Base-by-base conservation (phyloP, 2,888 invertebrate species). In the Andrena hattorfiana region DNA sequence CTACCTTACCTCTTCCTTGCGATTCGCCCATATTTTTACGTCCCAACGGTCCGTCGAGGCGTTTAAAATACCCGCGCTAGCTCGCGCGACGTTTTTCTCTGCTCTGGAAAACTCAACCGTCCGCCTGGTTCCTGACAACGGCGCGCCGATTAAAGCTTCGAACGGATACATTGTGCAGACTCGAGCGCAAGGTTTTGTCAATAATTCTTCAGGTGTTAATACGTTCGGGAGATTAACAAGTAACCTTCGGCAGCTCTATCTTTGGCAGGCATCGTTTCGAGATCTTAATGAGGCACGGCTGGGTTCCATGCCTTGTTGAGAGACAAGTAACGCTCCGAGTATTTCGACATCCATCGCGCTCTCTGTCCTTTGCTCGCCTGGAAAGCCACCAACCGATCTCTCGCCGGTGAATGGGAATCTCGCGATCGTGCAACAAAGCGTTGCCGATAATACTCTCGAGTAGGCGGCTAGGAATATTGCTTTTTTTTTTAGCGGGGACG, bases 381-480 rank as follows among this genome's bases (percentile, higher is more conserved):
- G 89, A 80, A 80, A 89, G 89, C 84, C 85, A 62, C 75, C 67
- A 60, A 79, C 79, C 69, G 84, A 71, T 82, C 82, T 79, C 79
- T 68, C 69, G 80, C 75, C 84, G 86, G 89, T 88, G 88, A 88
- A 88, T 88, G 88, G 86, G 80, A 88, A 74, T 80, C 87, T 84
- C 84, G 84, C 67, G 88, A 88, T 88, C 88, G 81, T 66, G 84
- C 83, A 85, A 88, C 87, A 89, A 88, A 88, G 86, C 87, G 84
- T 74, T 51, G 74, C 72, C 77, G 87, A 89, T 89, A 89, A 85
- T 42, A 23, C 73, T 86, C 71, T 51, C 66, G 72, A 77, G 80
- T 82, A 77, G 82, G 62, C 75, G 85, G 59, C 74, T 60, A 51
- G 62, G 75, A 66, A 73, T 63, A 73, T 71, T 60, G 62, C 66